These are phyloP conservation scores for Leptura quadrifasciata DNA, from an alignment of 2,888 invertebrate species.

Conservation along the genomic window DNA sequence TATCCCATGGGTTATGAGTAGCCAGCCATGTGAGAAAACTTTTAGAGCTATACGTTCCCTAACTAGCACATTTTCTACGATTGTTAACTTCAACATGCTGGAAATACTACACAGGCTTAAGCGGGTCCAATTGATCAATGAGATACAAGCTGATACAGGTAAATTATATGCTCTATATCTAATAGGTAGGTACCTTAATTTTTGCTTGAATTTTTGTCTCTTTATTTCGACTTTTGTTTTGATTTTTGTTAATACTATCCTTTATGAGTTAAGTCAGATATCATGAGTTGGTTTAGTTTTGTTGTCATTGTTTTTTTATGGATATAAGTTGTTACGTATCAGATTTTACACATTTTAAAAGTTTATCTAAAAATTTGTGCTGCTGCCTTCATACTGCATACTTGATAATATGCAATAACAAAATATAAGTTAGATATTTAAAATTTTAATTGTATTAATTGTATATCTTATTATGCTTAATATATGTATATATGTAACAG, in stretches of 20 bases:
- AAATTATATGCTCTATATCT: background rate
- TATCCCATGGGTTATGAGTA: conserved; percentile 44
- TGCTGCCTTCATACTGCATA: background rate
- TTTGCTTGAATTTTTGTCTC: no score
- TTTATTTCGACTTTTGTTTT: no score
- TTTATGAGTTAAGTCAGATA: no score
- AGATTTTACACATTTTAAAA: background rate
- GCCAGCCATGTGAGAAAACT: conserved; percentile 47
- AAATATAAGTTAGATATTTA: background rate
- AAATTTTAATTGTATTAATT: background rate
- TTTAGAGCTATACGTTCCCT: conserved; percentile 45
- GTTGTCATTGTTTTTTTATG: background rate
- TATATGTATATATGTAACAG: no score
- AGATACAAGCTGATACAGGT: conserved; percentile 7
- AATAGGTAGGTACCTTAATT: background rate
- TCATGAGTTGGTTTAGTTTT: background rate
- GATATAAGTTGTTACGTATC: background rate
- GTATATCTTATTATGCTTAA: background rate
- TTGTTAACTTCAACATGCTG: conserved; percentile 42
- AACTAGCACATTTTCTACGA: conserved; percentile 48
- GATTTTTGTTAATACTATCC: no score
- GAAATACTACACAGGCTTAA: conserved; percentile 23
- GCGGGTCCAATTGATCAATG: background rate
- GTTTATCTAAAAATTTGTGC: background rate
- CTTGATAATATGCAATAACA: background rate